Evolutionary conservation across 2,797 vertebrate genomes (phyloP), one percentile per base, ranked within the genome.

Genomic region (Picus viridis): DNA sequence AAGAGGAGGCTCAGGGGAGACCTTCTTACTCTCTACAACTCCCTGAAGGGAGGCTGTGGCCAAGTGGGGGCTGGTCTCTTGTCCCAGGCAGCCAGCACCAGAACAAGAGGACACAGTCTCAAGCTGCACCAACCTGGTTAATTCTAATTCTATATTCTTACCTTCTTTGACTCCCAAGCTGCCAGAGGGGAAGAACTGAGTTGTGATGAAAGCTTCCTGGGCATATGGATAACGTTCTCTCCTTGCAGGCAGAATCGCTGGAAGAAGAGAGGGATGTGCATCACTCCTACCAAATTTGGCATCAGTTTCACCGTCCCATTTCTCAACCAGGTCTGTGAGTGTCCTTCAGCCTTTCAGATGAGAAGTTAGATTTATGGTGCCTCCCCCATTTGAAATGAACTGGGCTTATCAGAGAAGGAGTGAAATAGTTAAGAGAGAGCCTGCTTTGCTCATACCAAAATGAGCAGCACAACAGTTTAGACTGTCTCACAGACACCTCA

Each of bases 221-320:
- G 8, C 32, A 12, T 79, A 53, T 4, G 1, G 92, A 67, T 7
- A 47, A 13, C 27, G 6, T 92, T 93, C 34, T 93, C 62, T 94
- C 57, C 54, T 88, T 77, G 56, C 92, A 99, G 99, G 84, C 98
- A 99, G 91, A 98, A 99, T 93, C 98, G 98, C 30, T 99, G 99
- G 99, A 99, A 98, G 90, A 99, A 99, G 96, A 98, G 98, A 95
- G 99, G 99, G 17, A 94, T 99, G 19, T 98, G 98, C 51, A 97
- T 99, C 41, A 97, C 99, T 91, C 99, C 99, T 56, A 99, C 99
- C 68, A 99, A 98, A 97, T 99, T 99, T 94, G 99, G 99, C 70
- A 98, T 99, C 97, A 98, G 98, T 96, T 99, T 99, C 95, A 98
- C 98, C 2, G 26, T 98, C 7, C 24, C 95, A 15, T 99, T 99